phyloP scores from a whole-genome alignment of 2,113 vertebrate genomes.

The Laticauda laticaudata region DNA sequence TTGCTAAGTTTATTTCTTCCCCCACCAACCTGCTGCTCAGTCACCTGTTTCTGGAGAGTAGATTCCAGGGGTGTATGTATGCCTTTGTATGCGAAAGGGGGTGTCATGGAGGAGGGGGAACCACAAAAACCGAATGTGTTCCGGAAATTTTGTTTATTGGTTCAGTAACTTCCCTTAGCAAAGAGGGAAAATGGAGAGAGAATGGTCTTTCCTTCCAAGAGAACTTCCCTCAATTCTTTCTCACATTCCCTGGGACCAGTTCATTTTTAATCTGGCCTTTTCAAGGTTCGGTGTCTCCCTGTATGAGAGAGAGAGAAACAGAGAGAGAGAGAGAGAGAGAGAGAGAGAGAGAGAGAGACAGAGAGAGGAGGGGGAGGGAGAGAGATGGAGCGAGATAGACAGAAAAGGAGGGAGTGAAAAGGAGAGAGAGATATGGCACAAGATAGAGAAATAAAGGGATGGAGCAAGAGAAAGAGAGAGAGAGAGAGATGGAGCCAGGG shows the following conservation, averaged over 20 bases:
- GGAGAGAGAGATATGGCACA: too few species aligned
- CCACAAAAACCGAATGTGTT: slow-evolving; percentile 17
- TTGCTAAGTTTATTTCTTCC: not conserved
- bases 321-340: fast-evolving
- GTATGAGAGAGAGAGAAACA: too few species aligned
- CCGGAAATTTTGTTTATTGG: slow-evolving; percentile 22
- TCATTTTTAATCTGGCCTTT: not conserved
- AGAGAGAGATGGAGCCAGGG: too few species aligned
- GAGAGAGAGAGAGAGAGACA: fast-evolving
- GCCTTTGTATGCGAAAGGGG: not conserved
- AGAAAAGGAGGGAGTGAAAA: too few species aligned
- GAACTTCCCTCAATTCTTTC: not conserved
- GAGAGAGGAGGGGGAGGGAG: too few species aligned
- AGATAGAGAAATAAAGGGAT: too few species aligned
- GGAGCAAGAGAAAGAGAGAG: too few species aligned
- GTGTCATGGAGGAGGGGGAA: not conserved
- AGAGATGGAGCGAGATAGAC: too few species aligned
- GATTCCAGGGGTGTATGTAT: not conserved
- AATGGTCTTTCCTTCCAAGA: not conserved
- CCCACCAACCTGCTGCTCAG: not conserved
- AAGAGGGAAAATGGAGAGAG: not conserved
- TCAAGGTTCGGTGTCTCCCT: not conserved
- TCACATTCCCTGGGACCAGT: not conserved
- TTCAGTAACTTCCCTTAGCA: slow-evolving; percentile 7
- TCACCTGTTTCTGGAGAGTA: not conserved